Percentiles rank a stretch among this genome's conserved stretches.
phyloP scores from a whole-genome alignment of 1,140 invertebrate genomes.

The Lamellibrachia luymesi region DNA sequence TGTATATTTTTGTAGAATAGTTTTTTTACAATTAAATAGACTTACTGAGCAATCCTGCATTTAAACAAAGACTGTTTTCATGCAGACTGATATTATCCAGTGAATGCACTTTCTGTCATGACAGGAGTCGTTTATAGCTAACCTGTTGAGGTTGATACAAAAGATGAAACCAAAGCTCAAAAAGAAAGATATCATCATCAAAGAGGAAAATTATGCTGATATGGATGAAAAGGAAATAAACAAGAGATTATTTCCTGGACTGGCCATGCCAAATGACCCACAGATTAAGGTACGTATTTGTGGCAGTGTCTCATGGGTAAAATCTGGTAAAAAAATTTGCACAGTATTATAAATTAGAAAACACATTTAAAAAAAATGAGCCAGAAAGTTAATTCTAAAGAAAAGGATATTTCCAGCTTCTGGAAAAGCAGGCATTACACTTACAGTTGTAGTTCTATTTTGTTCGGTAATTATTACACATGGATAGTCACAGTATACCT shows the following conservation, averaged over 20 bases:
- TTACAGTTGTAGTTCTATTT: no score
- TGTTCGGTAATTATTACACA: no score
- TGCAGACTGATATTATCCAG: background rate
- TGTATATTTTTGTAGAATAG: slow-evolving; percentile 27
- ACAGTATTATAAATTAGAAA: background rate
- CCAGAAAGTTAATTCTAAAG: no score
- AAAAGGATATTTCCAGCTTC: no score
- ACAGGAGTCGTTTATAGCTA: slow-evolving; percentile 87
- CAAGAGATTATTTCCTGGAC: slow-evolving; percentile 79
- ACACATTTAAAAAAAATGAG: no score
- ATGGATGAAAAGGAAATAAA: slow-evolving; percentile 49
- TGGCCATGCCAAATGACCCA: slow-evolving; percentile 85
- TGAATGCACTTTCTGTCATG: slow-evolving; percentile 31
- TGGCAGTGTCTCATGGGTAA: background rate
- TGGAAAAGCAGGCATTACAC: no score
- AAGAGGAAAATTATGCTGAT: slow-evolving; percentile 56
- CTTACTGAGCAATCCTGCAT: background rate
- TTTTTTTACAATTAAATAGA: background rate
- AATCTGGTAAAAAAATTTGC: background rate
- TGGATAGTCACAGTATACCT: no score
- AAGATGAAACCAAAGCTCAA: slow-evolving; percentile 78
- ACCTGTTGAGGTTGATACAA: slow-evolving; percentile 87
- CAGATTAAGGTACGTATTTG: slow-evolving; percentile 46
- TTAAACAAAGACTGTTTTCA: background rate
- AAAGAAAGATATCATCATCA: slow-evolving; percentile 50